Evolutionary conservation across 2,888 invertebrate genomes (phyloP).

Genomic region (Andricus curvator): DNA sequence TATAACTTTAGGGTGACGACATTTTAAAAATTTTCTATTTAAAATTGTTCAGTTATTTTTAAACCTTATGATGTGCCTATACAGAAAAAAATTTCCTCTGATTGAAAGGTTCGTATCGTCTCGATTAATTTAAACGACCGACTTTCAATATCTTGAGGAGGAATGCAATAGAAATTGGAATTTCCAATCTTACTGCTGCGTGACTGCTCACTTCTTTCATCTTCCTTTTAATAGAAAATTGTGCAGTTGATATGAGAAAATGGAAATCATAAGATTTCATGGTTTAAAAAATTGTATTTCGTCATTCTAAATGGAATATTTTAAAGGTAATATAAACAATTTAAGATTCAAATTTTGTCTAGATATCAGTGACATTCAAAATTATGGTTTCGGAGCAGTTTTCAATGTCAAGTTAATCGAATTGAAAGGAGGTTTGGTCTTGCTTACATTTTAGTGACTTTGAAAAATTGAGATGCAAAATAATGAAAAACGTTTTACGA

Average conservation of each 20-base stretch:
- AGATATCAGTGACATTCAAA: not conserved
- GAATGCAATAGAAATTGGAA: constrained; percentile 10
- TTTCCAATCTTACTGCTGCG: constrained; percentile 3
- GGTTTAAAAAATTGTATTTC: not conserved
- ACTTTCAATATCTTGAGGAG: not conserved
- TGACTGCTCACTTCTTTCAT: not conserved
- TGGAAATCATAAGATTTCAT: not conserved
- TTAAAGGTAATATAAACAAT: not conserved
- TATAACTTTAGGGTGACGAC: too few species aligned
- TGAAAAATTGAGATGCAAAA: not conserved
- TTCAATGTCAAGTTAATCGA: not conserved
- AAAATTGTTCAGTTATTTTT: too few species aligned
- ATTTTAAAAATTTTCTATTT: too few species aligned
- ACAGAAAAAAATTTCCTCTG: not conserved
- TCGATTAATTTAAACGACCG: not conserved
- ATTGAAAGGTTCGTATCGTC: not conserved
- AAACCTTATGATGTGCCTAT: not conserved
- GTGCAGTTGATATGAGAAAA: not conserved
- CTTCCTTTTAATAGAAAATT: not conserved
- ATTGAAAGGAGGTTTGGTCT: not conserved
- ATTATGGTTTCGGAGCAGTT: not conserved
- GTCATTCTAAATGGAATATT: not conserved
- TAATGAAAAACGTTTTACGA: not conserved
- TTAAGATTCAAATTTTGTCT: too few species aligned
- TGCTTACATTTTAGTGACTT: not conserved